A percentile compares a stretch with the other conserved stretches of the same genome.
Evolutionary conservation across 1,140 invertebrate genomes (phyloP).

Genomic region (Lasioglossum albipes): DNA sequence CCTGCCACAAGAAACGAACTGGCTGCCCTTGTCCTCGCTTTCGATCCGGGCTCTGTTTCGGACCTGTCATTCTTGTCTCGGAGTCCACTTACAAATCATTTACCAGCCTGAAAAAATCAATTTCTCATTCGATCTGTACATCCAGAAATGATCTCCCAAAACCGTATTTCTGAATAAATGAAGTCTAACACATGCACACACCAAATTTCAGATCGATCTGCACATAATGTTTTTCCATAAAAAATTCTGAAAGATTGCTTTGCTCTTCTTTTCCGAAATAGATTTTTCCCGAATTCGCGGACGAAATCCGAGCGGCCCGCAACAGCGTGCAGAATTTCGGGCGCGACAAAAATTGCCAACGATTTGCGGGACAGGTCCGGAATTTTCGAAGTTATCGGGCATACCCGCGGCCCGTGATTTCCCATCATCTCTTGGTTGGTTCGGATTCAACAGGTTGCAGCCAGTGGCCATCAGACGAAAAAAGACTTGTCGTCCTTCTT

Average conservation of each 20-base stretch:
- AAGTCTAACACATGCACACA: too few relatives aligned
- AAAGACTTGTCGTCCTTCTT: constrained; percentile 56
- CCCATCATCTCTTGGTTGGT: constrained; percentile 43
- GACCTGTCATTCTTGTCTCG: neutral
- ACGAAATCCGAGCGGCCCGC: neutral
- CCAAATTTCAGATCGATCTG: too few relatives aligned
- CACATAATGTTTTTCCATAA: too few relatives aligned
- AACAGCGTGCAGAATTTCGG: neutral
- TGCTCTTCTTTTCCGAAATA: too few relatives aligned
- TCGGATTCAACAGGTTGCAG: constrained; percentile 75
- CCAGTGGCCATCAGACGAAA: constrained; percentile 38
- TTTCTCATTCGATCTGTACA: too few relatives aligned
- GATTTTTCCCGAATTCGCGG: too few relatives aligned
- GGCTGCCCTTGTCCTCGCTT: constrained; percentile 47
- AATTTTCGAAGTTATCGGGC: constrained; percentile 44
- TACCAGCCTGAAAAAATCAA: too few relatives aligned
- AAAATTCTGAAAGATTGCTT: too few relatives aligned
- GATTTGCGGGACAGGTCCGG: constrained; percentile 30
- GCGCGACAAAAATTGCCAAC: neutral
- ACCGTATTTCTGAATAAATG: too few relatives aligned
- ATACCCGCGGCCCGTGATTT: constrained; percentile 31
- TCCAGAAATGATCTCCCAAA: too few relatives aligned
- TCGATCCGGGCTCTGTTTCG: neutral
- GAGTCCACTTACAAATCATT: too few relatives aligned
- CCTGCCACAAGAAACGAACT: constrained; percentile 24